Evolutionary conservation across 2,113 vertebrate genomes (phyloP).

Genomic region (Triplophysa rosa): DNA sequence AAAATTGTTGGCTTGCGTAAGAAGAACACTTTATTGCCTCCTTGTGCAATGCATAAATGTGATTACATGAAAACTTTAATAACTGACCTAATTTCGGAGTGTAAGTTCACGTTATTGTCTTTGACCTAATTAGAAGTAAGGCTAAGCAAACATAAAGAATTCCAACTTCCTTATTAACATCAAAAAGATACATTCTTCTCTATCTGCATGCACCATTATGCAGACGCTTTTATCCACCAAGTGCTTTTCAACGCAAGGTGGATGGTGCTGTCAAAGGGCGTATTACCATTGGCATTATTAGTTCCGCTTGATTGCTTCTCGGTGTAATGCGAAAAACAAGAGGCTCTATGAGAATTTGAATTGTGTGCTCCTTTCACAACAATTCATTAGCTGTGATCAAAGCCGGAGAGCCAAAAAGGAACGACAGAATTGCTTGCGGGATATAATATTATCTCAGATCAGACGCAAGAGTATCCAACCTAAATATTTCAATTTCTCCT

Average conservation of each 20-base stretch:
- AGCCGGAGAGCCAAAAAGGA: background rate
- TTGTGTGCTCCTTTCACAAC: background rate
- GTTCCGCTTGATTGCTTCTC: background rate
- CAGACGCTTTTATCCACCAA: background rate
- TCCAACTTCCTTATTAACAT: background rate
- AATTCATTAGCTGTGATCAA: conserved; percentile 33
- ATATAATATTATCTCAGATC: conserved; percentile 19
- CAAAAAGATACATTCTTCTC: background rate
- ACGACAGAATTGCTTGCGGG: conserved; percentile 15
- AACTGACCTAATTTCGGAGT: background rate
- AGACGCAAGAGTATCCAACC: conserved; percentile 9
- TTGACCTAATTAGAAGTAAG: background rate
- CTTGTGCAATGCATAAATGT: background rate
- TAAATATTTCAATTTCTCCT: conserved; percentile 36
- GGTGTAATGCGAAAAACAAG: background rate
- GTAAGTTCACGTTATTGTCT: background rate
- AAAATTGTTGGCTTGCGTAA: background rate
- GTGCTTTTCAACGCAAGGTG: background rate
- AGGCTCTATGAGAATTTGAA: background rate
- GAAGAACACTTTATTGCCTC: background rate
- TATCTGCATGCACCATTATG: background rate
- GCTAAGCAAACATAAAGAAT: background rate
- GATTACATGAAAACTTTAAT: conserved; percentile 1
- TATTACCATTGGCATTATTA: conserved; percentile 10
- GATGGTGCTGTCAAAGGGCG: background rate